phyloP scores from a whole-genome alignment of 2,113 vertebrate genomes.

The Rhabdomys dilectus region DNA sequence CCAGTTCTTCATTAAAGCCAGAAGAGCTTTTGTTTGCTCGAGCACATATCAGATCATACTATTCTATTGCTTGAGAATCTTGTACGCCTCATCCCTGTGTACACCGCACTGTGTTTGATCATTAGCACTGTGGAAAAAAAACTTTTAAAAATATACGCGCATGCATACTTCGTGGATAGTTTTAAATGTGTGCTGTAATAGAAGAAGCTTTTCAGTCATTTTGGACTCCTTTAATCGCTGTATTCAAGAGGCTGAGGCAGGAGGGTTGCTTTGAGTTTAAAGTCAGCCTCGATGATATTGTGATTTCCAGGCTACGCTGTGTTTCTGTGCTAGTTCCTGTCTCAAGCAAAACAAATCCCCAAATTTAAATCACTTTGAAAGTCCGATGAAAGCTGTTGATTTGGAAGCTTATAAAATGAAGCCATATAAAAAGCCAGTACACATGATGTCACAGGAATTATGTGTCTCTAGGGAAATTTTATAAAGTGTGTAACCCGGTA shows the following conservation, averaged over 20 bases:
- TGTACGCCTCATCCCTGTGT: background rate
- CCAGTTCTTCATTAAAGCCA: background rate
- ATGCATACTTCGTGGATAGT: background rate
- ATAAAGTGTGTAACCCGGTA: background rate
- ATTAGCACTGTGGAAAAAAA: background rate
- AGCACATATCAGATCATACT: background rate
- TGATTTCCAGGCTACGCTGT: background rate
- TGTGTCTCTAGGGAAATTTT: background rate
- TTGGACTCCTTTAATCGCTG: background rate
- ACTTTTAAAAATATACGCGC: background rate
- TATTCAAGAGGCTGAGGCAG: background rate
- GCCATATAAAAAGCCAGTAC: background rate
- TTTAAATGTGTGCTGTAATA: background rate
- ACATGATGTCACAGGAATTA: background rate
- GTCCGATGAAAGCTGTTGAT: background rate
- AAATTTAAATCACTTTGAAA: background rate
- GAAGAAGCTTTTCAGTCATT: background rate
- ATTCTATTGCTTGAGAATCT: background rate
- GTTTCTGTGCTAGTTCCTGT: background rate
- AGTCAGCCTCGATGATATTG: background rate
- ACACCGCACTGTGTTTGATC: background rate
- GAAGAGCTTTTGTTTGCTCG: background rate
- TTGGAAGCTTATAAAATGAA: background rate
- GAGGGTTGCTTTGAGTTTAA: background rate
- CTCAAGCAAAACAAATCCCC: background rate